Base-by-base conservation (phyloP, 2,113 vertebrate species). In the Sphaerodactylus townsendi region DNA sequence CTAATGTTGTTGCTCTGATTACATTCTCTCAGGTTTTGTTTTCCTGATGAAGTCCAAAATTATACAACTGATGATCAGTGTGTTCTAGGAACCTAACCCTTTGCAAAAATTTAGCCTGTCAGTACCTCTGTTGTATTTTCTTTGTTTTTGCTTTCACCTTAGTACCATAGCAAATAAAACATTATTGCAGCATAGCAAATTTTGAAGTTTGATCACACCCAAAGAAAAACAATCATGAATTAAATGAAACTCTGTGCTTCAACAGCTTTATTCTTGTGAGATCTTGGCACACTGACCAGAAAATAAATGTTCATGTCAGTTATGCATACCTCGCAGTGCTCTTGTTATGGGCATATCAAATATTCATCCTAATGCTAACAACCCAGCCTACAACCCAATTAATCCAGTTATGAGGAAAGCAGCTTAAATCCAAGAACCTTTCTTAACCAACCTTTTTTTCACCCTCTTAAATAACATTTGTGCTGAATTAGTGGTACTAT, bases 121-220 rank as follows among this genome's bases (percentile, higher is more conserved):
- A 3, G 74, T 81, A 44, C 14, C 87, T 88, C 87, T 59, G 8
- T 10, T 13, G 14, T 66, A 41, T 30, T 81, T 5, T 25, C 50
- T 53, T 79, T 28, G 14, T 65, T 76, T 77, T 53, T 79, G 0
- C 23, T 48, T 4, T 39, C 14, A 44, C 19, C 77, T 71, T 79
- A 3, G 4, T 65, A 19, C 3, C 0, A 0, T 2, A 44, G 77
- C 71, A 74, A 53, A 75, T 46, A 56, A 19, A 2, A 81, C 2
- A 5, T 50, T 30, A 23, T 71, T 84, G 39, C 25, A 3, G 70
- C 64, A 37, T 66, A n/a, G 44, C 62, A 73, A 0, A 25, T 73
- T 86, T 79, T 76, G 69, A 89, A 35, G n/a, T 89, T 59, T 87
- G 0, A 23, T 79, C 81, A 33, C 33, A 68, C 75, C 65, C 35